Conservation (phyloP, 1,140 invertebrate genomes). For the Temnothorax curvispinosus region DNA sequence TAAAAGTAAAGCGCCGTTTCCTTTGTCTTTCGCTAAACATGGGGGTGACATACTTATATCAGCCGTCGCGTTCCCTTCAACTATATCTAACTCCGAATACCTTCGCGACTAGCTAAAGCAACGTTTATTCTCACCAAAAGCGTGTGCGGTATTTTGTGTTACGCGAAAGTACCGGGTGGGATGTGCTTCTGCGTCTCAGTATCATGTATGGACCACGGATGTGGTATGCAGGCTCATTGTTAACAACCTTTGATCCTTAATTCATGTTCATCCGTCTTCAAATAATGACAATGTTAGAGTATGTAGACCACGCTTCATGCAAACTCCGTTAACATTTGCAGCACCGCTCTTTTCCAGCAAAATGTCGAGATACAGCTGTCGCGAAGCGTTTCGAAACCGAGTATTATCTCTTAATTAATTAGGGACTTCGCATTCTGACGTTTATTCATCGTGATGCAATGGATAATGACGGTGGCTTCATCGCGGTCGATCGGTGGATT, state of each 20-base stretch:
- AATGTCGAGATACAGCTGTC: slow-evolving; percentile 1
- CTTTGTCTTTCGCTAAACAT: neutral
- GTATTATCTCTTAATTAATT: neutral
- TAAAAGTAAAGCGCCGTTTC: neutral
- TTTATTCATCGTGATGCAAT: neutral
- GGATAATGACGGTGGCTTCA: neutral
- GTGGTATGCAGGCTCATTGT: neutral
- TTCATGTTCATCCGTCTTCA: slow-evolving; percentile 6
- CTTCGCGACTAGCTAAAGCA: neutral
- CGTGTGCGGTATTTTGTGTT: slow-evolving; percentile 8
- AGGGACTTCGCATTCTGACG: neutral
- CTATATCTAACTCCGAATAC: neutral
- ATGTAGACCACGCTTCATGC: neutral
- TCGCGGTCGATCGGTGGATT: neutral
- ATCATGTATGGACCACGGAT: neutral
- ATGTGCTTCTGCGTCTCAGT: neutral
- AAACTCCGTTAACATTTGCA: neutral
- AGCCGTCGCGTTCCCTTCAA: neutral
- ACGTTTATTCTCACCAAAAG: neutral
- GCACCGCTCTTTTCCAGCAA: neutral
- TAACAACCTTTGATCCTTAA: slow-evolving; percentile 2
- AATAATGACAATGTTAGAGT: neutral
- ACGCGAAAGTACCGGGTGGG: neutral
- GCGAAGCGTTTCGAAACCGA: neutral
- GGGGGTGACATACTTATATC: neutral